Conservation (phyloP, 2,888 invertebrate genomes). For the Diadegma fenestrale region DNA sequence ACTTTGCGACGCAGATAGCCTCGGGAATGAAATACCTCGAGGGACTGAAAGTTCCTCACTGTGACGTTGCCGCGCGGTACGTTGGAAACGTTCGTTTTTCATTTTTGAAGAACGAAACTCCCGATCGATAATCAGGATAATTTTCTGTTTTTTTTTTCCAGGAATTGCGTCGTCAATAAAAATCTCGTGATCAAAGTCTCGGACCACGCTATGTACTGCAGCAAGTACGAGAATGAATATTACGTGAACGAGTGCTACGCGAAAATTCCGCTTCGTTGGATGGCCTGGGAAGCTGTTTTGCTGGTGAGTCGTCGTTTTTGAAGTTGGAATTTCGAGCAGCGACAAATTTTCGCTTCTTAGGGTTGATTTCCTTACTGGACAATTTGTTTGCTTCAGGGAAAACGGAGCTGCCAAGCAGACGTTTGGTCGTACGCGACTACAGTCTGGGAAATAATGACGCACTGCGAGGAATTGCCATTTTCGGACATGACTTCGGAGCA, state of each 20-base stretch:
- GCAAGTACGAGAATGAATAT: constrained; percentile 92
- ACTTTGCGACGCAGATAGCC: constrained; percentile 95
- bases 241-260: constrained; percentile 93
- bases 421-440: constrained; percentile 97
- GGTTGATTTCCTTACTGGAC: not conserved
- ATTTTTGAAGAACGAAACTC: constrained; percentile 21
- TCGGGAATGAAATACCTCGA: constrained; percentile 98
- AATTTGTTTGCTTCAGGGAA: constrained; percentile 86
- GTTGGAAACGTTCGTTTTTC: not conserved
- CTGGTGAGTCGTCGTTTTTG: constrained; percentile 86
- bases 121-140: not conserved
- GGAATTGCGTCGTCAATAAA: constrained; percentile 95
- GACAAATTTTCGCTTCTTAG: not conserved
- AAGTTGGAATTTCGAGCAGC: not conserved
- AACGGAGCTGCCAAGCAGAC: constrained; percentile 94
- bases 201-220: constrained; percentile 94
- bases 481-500: constrained; percentile 93
- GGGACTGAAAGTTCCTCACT: constrained; percentile 94
- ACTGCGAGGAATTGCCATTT: constrained; percentile 92
- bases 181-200: constrained; percentile 92
- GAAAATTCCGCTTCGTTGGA: constrained; percentile 95
- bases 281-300: constrained; percentile 96
- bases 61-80: constrained; percentile 94
- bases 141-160: constrained; percentile 83
- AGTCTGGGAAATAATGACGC: constrained; percentile 94